Evolutionary conservation across 2,797 vertebrate species (phyloP).

Genomic region (Potorous gilbertii): DNA sequence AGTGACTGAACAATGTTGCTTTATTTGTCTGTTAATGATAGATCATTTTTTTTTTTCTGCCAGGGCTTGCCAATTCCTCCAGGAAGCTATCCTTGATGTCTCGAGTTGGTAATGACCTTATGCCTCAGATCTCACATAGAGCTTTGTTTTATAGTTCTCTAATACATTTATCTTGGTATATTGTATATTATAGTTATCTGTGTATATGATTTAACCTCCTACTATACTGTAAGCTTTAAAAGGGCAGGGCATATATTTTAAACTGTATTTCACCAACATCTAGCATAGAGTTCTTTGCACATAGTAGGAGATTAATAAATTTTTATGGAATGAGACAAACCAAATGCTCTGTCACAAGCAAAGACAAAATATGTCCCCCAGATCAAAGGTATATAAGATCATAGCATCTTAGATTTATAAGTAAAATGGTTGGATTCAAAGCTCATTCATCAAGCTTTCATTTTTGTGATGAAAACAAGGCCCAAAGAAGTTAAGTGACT

Average conservation of each 20-base stretch:
- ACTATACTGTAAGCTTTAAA: not conserved
- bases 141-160: not conserved
- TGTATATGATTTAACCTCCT: not conserved
- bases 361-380: not conserved
- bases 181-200: not conserved
- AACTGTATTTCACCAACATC: not conserved
- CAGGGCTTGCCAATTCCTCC: not conserved
- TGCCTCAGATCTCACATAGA: not conserved
- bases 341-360: not conserved
- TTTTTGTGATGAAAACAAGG: not conserved
- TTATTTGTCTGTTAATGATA: constrained; percentile 64
- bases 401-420: not conserved
- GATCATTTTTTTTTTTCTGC: constrained; percentile 43
- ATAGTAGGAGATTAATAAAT: not conserved
- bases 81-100: not conserved
- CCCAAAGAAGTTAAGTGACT: not conserved
- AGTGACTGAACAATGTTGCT: constrained; percentile 49
- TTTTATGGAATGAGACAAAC: not conserved
- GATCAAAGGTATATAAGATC: not conserved
- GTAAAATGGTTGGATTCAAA: not conserved
- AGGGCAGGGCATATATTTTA: not conserved
- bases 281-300: not conserved
- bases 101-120: not conserved
- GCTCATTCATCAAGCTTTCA: not conserved
- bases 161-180: not conserved